Base-by-base conservation (phyloP, 1,140 invertebrate genomes). In the Bathynomus jamesi region DNA sequence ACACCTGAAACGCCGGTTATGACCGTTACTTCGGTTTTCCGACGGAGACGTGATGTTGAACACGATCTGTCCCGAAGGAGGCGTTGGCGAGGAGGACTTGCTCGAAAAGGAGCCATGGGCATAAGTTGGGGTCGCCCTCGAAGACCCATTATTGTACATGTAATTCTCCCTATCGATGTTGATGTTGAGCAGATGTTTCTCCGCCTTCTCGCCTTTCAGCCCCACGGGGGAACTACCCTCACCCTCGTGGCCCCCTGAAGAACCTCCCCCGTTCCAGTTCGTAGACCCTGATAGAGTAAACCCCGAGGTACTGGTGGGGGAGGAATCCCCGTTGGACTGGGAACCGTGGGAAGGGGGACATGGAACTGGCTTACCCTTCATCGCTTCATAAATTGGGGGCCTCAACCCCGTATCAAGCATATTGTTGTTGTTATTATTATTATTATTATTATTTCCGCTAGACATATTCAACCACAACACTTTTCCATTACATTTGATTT, bases 141-240 rank as follows among this genome's bases (percentile, higher is more conserved):
- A n/a, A 31, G 67, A n/a, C 29, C 67, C 69, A 73, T 74, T 69
- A 40, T 71, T 78, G 65, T 87, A 81, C 86, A 87, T 87, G 79
- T 88, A 88, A 80, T 88, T 88, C 76, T 87, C 85, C 62, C 85
- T 82, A 80, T 87, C 87, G 61, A 87, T 84, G 75, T 83, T 82
- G 69, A 85, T 74, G 68, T 67, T 74, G n/a, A n/a, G n/a, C 70
- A 65, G 67, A 63, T 61, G 65, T 67, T 31, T 74, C 67, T 10
- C 72, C 63, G 65, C 67, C 67, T 53, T 74, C 72, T 17, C 65
- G 30, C 31, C 65, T 63, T 53, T 69, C 53, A n/a, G 68, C 64
- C 60, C 70, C 70, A 30, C 66, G 67, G 10, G 70, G 64, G 60
- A 70, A 70, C 30, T 67, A 70, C 64, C 67, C 68, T 68, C 32